A percentile compares a stretch with the other conserved stretches of the same genome.
phyloP scores from a whole-genome alignment of 2,797 vertebrate genomes.

The Danio albolineatus region DNA sequence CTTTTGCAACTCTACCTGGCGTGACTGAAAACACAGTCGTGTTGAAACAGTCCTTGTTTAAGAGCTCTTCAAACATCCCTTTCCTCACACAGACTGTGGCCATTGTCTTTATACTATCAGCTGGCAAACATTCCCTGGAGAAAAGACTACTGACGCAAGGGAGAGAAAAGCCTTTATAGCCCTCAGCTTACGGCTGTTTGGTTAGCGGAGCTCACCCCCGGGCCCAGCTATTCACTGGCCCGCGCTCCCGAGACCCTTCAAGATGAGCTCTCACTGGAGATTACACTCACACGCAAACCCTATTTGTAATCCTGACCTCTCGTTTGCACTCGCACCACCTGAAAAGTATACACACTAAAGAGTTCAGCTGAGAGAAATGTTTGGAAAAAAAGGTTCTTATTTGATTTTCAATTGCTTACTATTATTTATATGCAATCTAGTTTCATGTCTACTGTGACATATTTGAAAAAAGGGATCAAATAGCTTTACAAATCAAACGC shows the following conservation, averaged over 20 bases:
- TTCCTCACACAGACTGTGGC: constrained; percentile 48
- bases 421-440: too few relatives aligned
- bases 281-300: constrained; percentile 17
- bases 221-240: constrained; percentile 31
- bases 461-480: too few relatives aligned
- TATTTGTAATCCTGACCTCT: constrained; percentile 12
- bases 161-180: constrained; percentile 55
- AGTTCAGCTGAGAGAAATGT: not conserved
- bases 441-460: too few relatives aligned
- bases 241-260: not conserved
- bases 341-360: not conserved
- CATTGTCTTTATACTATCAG: constrained; percentile 54
- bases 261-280: constrained; percentile 31
- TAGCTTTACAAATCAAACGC: too few relatives aligned
- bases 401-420: constrained; percentile 22
- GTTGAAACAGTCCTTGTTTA: constrained; percentile 55
- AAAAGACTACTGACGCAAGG: constrained; percentile 41
- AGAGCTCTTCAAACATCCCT: constrained; percentile 61
- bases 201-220: constrained; percentile 40
- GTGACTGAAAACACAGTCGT: constrained; percentile 46
- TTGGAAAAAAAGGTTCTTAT: constrained; percentile 20
- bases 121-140: constrained; percentile 60
- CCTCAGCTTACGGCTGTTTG: constrained; percentile 57
- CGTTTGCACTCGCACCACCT: not conserved
- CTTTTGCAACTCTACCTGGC: constrained; percentile 44